phyloP scores from a whole-genome alignment of 2,888 invertebrate species.

The Drosophila silvestris region DNA sequence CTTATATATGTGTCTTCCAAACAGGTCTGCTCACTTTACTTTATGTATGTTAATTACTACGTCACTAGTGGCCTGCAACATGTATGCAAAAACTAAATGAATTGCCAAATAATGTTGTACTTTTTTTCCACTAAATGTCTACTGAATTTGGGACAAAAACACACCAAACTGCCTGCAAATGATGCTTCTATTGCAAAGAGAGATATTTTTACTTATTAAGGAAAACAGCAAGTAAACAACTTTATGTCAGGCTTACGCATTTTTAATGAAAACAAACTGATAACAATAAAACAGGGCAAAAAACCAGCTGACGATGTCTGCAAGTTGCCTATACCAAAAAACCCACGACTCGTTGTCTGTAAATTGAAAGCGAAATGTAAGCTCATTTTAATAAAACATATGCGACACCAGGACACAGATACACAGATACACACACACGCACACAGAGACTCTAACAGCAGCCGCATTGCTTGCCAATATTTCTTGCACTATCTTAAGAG shows the following conservation, averaged over 20 bases:
- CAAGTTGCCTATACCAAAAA: conserved; percentile 33
- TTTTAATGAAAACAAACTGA: conserved; percentile 54
- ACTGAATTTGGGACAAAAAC: neutral
- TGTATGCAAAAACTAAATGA: neutral
- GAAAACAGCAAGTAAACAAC: conserved; percentile 8
- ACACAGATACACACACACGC: neutral
- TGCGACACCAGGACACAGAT: conserved; percentile 52
- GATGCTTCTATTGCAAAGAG: neutral
- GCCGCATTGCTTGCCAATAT: conserved; percentile 74
- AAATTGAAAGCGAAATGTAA: conserved; percentile 79
- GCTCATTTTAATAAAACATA: conserved; percentile 78
- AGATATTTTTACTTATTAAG: conserved; percentile 8
- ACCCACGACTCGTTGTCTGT: conserved; percentile 61
- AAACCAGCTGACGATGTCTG: conserved; percentile 35
- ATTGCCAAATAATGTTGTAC: neutral
- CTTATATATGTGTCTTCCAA: neutral
- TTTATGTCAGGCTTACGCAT: conserved; percentile 56
- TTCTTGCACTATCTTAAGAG: conserved; percentile 75
- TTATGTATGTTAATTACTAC: neutral
- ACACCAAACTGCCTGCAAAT: neutral
- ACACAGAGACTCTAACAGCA: conserved; percentile 10
- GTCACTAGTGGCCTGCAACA: neutral
- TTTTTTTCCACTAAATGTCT: neutral
- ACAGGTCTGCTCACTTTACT: neutral
- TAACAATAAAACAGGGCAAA: conserved; percentile 39